Evolutionary conservation across 2,888 invertebrate species (phyloP).

Genomic region (Sarcophaga variegata): DNA sequence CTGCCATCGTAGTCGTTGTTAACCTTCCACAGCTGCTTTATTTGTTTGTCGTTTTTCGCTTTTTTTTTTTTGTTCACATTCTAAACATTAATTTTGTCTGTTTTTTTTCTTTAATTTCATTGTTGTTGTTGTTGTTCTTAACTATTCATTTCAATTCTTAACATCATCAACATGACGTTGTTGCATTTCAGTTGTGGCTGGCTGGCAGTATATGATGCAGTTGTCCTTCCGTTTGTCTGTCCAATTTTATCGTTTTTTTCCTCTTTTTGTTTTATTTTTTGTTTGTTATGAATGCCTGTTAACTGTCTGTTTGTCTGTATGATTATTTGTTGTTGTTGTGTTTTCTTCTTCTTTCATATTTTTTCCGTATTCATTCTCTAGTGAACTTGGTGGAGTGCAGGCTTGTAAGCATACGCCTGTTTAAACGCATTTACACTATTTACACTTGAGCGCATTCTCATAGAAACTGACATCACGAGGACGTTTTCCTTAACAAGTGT

Average conservation of each 20-base stretch:
- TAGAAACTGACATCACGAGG: slow-evolving; percentile 69
- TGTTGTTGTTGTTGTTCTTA: slow-evolving; percentile 25
- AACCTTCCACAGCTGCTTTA: no score
- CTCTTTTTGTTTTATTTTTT: no score
- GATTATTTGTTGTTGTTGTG: no score
- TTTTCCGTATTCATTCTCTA: slow-evolving; percentile 41
- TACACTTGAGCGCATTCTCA: slow-evolving; percentile 65
- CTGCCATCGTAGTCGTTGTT: no score
- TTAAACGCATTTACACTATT: slow-evolving; percentile 67
- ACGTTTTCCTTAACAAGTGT: slow-evolving; percentile 67
- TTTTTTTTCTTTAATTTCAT: slow-evolving; percentile 29
- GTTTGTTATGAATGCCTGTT: background rate
- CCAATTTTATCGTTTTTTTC: background rate
- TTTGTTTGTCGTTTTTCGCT: no score
- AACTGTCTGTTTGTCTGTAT: background rate
- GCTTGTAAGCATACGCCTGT: slow-evolving; percentile 67
- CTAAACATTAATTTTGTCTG: background rate
- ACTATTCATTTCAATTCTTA: slow-evolving; percentile 49
- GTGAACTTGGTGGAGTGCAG: slow-evolving; percentile 61
- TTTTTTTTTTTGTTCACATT: no score
- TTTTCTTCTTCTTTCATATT: background rate
- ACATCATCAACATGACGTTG: slow-evolving; percentile 62
- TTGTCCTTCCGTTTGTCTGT: slow-evolving; percentile 62
- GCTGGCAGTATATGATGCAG: background rate
- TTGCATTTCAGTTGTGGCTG: slow-evolving; percentile 44